A percentile compares a stretch with the other conserved stretches of the same genome.
Evolutionary conservation across 2,797 vertebrate genomes (phyloP).

Genomic region (Acanthiza pusilla): DNA sequence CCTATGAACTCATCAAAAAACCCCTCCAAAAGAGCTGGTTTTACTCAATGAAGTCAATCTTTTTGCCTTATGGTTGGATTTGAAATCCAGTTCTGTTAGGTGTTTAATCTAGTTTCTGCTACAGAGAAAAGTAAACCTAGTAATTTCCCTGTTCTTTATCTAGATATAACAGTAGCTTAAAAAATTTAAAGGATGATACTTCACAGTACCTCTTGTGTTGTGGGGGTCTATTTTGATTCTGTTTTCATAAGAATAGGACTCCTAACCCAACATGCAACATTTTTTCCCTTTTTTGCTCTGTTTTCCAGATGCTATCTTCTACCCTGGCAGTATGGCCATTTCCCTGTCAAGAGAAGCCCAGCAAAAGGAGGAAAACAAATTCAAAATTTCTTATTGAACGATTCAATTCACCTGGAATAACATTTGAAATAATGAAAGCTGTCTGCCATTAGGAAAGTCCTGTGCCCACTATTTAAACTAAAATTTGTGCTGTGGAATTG

Average conservation of each 20-base stretch:
- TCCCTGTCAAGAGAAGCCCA: not conserved
- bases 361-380: not conserved
- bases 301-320: not conserved
- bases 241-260: not conserved
- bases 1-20: not conserved
- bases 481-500: not conserved
- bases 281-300: not conserved
- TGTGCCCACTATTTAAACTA: not conserved
- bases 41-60: not conserved
- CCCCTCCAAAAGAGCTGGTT: not conserved
- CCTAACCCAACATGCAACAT: not conserved
- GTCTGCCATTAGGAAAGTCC: not conserved
- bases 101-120: not conserved
- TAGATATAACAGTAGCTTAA: not conserved
- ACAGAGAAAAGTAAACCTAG: not conserved
- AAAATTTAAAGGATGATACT: not conserved
- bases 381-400: not conserved
- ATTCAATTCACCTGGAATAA: conserved; percentile 14
- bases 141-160: not conserved
- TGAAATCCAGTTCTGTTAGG: not conserved
- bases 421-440: not conserved
- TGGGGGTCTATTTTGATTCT: not conserved
- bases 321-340: not conserved
- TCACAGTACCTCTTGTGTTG: not conserved
- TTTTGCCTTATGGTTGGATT: not conserved